phyloP scores from a whole-genome alignment of 2,797 vertebrate genomes.

The Euthynnus affinis region DNA sequence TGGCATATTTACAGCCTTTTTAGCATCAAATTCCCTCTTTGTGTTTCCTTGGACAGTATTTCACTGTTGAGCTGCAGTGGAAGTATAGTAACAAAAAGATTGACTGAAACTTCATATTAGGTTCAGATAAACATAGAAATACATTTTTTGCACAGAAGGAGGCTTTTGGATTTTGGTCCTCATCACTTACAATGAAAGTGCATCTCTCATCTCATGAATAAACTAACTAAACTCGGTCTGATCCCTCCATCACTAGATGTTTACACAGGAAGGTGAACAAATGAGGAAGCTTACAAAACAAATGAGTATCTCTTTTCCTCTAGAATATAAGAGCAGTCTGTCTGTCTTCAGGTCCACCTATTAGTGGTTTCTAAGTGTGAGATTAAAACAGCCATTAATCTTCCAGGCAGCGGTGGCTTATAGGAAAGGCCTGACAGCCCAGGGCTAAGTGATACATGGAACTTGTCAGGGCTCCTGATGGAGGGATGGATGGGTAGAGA shows the following conservation, averaged over 20 bases:
- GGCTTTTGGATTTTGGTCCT: too few species aligned
- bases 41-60: too few species aligned
- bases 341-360: slow-evolving; percentile 53
- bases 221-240: not conserved
- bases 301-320: slow-evolving; percentile 13
- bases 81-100: too few species aligned
- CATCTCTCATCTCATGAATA: not conserved
- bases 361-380: slow-evolving; percentile 67
- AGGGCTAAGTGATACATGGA: slow-evolving; percentile 77
- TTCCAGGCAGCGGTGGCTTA: slow-evolving; percentile 60
- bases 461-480: slow-evolving; percentile 72
- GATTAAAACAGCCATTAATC: slow-evolving; percentile 75
- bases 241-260: not conserved
- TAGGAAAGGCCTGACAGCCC: slow-evolving; percentile 69
- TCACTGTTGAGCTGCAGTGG: too few species aligned
- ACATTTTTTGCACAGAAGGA: too few species aligned
- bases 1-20: too few species aligned
- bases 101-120: too few species aligned
- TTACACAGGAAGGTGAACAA: slow-evolving; percentile 2
- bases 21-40: too few species aligned
- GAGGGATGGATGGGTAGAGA: slow-evolving; percentile 60
- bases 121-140: too few species aligned
- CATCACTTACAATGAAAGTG: too few species aligned
- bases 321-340: slow-evolving; percentile 3
- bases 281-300: slow-evolving; percentile 5